phyloP scores from a whole-genome alignment of 2,888 invertebrate genomes.

The Theretra japonica region DNA sequence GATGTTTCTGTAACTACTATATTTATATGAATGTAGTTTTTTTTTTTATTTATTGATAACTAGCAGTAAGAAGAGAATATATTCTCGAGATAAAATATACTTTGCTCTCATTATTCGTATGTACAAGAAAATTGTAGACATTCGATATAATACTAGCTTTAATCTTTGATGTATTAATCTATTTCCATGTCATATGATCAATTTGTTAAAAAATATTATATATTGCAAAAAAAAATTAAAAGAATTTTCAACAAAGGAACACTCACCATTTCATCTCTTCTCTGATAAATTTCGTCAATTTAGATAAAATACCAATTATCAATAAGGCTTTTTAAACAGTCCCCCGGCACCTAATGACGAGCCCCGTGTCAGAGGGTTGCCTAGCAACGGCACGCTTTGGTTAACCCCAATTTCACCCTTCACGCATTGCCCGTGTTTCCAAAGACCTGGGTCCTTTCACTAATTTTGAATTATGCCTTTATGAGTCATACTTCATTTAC shows the following conservation, averaged over 20 bases:
- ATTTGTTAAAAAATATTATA: too few species aligned
- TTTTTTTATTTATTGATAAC: too few species aligned
- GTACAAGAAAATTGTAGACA: too few species aligned
- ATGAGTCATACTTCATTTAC: conserved; percentile 1
- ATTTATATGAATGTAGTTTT: too few species aligned
- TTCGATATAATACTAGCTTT: too few species aligned
- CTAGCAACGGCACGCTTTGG: conserved; percentile 69
- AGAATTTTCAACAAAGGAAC: not conserved
- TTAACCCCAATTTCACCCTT: conserved; percentile 66
- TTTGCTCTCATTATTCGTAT: too few species aligned
- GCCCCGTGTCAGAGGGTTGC: conserved; percentile 55
- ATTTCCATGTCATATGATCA: too few species aligned
- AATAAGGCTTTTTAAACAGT: conserved; percentile 27
- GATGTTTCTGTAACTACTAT: too few species aligned
- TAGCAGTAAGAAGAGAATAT: too few species aligned
- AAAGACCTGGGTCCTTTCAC: conserved; percentile 4
- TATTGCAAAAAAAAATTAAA: not conserved
- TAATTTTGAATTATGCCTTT: conserved; percentile 18
- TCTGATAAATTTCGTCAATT: not conserved
- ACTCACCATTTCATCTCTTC: not conserved
- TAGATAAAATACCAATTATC: conserved; percentile 29
- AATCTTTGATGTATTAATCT: too few species aligned
- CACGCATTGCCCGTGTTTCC: conserved; percentile 37
- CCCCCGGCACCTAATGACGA: conserved; percentile 26
- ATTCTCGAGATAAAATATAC: too few species aligned